Evolutionary conservation across 1,140 invertebrate species (phyloP).

Genomic region (Amphibalanus amphitrite): DNA sequence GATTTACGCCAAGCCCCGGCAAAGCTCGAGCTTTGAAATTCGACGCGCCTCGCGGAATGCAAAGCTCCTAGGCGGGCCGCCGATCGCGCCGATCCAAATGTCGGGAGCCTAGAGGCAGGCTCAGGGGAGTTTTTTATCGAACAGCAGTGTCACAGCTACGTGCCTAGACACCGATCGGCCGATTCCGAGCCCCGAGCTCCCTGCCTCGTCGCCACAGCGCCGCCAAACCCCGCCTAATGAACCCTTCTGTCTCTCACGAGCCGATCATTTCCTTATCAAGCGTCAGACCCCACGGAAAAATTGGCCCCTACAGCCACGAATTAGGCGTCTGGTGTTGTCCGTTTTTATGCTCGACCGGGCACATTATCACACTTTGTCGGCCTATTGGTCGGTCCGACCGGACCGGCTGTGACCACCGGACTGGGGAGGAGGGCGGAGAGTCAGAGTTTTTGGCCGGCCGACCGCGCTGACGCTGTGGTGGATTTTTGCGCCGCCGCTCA

Average conservation of each 20-base stretch:
- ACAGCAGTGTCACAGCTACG: too few relatives aligned
- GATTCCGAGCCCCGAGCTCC: too few relatives aligned
- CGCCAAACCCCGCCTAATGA: neutral
- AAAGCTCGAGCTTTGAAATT: too few relatives aligned
- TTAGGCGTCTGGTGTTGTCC: neutral
- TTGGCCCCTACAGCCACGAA: neutral
- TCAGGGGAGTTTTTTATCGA: too few relatives aligned
- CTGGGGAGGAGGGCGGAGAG: too few relatives aligned
- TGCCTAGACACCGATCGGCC: too few relatives aligned
- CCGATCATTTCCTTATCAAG: neutral
- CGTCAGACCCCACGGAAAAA: neutral
- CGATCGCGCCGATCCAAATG: too few relatives aligned
- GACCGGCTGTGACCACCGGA: too few relatives aligned
- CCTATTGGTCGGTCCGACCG: neutral
- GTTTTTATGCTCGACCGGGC: neutral
- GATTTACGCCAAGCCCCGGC: neutral
- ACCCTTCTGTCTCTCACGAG: neutral
- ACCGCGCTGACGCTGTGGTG: neutral
- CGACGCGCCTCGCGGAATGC: too few relatives aligned
- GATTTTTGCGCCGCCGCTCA: neutral
- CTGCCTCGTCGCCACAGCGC: too few relatives aligned
- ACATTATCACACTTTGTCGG: neutral
- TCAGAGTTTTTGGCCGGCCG: neutral
- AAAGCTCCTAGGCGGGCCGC: too few relatives aligned
- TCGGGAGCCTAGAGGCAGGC: too few relatives aligned